Evolutionary conservation across 1,140 invertebrate species (phyloP), one percentile per base, ranked within the genome.

Genomic region (Drosophila tani): DNA sequence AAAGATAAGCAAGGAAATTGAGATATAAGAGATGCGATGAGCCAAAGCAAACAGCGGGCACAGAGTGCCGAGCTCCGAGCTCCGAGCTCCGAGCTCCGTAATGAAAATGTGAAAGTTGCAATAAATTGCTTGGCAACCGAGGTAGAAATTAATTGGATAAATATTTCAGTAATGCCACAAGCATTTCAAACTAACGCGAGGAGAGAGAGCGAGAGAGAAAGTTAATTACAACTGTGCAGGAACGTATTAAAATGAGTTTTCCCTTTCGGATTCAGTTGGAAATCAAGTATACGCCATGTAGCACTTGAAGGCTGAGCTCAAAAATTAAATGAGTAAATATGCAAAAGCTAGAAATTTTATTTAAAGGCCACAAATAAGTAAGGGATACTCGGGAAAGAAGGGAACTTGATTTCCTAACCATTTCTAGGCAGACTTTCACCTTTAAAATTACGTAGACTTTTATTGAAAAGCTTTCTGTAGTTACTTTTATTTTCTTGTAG

Each of bases 131-230:
- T 58, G 66, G 73, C 64, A 78, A 86, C 70, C 82, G 73, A 63
- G 83, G 80, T 73, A 78, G 67, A 86, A 84, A 88, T 86, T 86
- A 86, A 86, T 86, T 86, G 83, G 83, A 86, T 76, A 86, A 87
- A 86, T 86, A 83, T 86, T 85, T 87, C 49, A 82, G 69, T 62
- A 82, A 85, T 86, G 81, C 84, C 59, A 81, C 67, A 53, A 66
- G 29, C 47, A 60, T 58, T 57, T 51, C 35, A 50, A 40, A 41
- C 63, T 32, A 40, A 63, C 58, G 46, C 43, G 40, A 0, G 3
- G 32, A 3, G 32, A 35, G 32, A 11, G 32, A 32, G 29, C 21
- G 21, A 7, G 27, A 29, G 58, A 27, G 71, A 75, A 82, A 87
- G 79, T 87, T 87, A 87, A 85, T 85, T 85, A 71, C 49, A 32